A percentile compares a stretch with the other conserved stretches of the same genome.
phyloP scores from a whole-genome alignment of 1,140 invertebrate genomes.

The Cotesia glomerata region DNA sequence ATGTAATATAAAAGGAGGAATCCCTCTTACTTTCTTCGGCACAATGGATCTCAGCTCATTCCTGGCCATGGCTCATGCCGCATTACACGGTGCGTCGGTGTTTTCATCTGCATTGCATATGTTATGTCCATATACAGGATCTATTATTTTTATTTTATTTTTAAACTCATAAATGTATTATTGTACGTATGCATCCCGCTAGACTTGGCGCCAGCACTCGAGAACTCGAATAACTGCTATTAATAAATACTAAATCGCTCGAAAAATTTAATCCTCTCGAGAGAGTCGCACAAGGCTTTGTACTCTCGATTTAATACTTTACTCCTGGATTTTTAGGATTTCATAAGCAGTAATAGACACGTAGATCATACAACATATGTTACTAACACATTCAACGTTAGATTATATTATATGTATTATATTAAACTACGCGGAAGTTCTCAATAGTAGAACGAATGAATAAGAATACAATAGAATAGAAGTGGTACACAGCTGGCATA shows the following conservation, averaged over 20 bases:
- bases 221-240: no score
- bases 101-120: neutral
- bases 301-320: no score
- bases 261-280: no score
- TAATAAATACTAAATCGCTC: no score
- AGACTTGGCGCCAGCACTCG: no score
- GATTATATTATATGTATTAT: neutral
- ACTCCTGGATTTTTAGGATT: no score
- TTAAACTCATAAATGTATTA: no score
- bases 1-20: neutral
- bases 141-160: no score
- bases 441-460: slow-evolving; percentile 18
- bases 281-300: no score
- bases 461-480: slow-evolving; percentile 28
- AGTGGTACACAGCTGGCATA: slow-evolving; percentile 30
- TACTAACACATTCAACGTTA: no score
- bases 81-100: neutral
- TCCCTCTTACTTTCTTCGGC: slow-evolving; percentile 11
- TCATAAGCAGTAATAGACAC: neutral
- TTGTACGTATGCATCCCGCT: no score
- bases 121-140: neutral
- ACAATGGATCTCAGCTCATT: neutral
- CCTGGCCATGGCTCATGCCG: neutral
- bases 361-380: neutral
- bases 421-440: slow-evolving; percentile 2